Conservation (phyloP, 2,888 invertebrate genomes). For the Lumbricus terrestris region DNA sequence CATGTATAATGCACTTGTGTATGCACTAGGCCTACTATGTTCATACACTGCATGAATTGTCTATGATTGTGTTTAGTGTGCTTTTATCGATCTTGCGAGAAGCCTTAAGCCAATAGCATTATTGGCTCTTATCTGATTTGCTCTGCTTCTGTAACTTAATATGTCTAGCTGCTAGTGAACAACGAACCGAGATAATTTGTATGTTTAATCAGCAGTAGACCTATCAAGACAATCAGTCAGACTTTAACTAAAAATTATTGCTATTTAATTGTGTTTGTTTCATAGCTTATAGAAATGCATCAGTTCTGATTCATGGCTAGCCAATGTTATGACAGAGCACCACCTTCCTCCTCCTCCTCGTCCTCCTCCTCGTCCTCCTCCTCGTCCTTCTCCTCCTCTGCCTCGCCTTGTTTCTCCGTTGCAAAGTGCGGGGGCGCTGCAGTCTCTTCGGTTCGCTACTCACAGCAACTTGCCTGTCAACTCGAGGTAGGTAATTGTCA, state of each 20-base stretch:
- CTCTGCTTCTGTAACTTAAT: too few species aligned
- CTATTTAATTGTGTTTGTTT: neutral
- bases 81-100: too few species aligned
- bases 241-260: neutral
- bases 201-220: neutral
- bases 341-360: neutral
- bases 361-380: neutral
- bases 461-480: constrained; percentile 7
- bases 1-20: too few species aligned
- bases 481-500: neutral
- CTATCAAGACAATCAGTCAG: too few species aligned
- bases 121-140: too few species aligned
- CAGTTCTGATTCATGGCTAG: constrained; percentile 3
- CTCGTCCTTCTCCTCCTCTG: too few species aligned
- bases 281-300: neutral
- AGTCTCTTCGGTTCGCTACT: neutral
- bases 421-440: neutral
- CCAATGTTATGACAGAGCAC: neutral
- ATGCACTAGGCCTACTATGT: too few species aligned
- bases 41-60: too few species aligned
- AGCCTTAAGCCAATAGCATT: too few species aligned
- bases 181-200: neutral
- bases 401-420: too few species aligned
- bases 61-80: too few species aligned
- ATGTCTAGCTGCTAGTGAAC: neutral